Base-by-base conservation (phyloP, 2,113 vertebrate genomes). In the Plecotus auritus region DNA sequence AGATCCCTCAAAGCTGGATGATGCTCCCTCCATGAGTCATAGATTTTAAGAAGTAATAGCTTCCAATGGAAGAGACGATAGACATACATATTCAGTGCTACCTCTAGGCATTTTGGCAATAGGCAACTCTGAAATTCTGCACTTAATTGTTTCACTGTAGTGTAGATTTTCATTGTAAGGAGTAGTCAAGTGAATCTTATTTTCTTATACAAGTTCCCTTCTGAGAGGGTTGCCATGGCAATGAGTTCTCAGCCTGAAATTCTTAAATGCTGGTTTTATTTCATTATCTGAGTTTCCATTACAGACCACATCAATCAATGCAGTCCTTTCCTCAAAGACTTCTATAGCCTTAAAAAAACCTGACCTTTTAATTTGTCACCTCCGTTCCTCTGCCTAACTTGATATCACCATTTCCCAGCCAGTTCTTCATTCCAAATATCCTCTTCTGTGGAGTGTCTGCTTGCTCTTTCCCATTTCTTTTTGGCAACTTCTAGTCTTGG, bases 221-320 rank as follows among this genome's bases (percentile, higher is more conserved):
- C 95, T 42, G 74, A 96, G 92, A 94, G 69, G 54, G 97, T 98
- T 98, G 91, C 98, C 91, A 98, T 98, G 97, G 96, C 94, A 97
- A 98, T 97, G 94, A 95, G 59, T 97, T 97, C 56, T 66, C 97
- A 97, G 88, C 54, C 96, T 97, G 94, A 97, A 98, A 97, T 98
- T 98, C 86, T 94, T 97, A 89, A 96, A 98, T 93, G 90, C 84
- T 97, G 78, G 95, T 95, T 98, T 98, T 97, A 96, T 98, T 98
- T 93, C 98, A 91, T 98, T 95, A 95, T 96, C 96, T 96, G 91
- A 42, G 86, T 97, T 98, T 97, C 94, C 96, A 97, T 97, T 97
- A 78, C 1, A 96, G 93, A 93, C 78, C 90, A 86, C 95, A 97
- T 98, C 97, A 95, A 97, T 98, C 98, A 97, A 40, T 97, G 81